These are phyloP conservation scores for honey bee (Apis mellifera) DNA, from an alignment of 1,140 invertebrate species.

Conservation along the genomic window Amel_HAv3.1 CM009931.2:16506001-16506500, in stretches of 20 bases:
- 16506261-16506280: background rate
- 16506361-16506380: background rate
- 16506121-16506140: slow-evolving; percentile 6
- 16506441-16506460: background rate
- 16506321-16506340: slow-evolving; percentile 6
- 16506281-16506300: slow-evolving; percentile 16
- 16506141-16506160: slow-evolving; percentile 30
- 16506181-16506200: slow-evolving; percentile 8
- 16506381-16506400: background rate
- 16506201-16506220: slow-evolving; percentile 1
- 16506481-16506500: background rate
- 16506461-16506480: too few species aligned
- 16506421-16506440: too few species aligned
- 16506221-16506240: slow-evolving; percentile 6
- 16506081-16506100: slow-evolving; percentile 16
- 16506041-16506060: background rate
- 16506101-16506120: slow-evolving; percentile 14
- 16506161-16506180: slow-evolving; percentile 33
- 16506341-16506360: too few species aligned
- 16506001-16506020: slow-evolving; percentile 46
- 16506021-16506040: background rate
- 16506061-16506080: slow-evolving; percentile 1
- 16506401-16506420: background rate
- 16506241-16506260: slow-evolving; percentile 9
- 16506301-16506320: background rate